These are phyloP conservation scores for Furcifer pardalis DNA, from an alignment of 2,797 vertebrate species.

Conservation along the genomic window DNA sequence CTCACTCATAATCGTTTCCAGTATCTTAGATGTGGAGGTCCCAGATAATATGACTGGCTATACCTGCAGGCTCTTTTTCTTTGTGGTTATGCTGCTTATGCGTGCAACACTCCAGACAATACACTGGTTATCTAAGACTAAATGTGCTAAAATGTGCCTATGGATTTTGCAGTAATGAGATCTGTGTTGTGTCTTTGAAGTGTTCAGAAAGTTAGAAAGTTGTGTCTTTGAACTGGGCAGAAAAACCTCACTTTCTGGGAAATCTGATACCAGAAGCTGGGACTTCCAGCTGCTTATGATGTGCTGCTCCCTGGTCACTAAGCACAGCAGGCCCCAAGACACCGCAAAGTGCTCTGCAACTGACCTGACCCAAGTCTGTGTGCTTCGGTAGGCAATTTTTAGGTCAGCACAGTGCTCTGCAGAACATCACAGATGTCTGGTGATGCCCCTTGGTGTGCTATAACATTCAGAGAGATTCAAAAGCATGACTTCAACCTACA, in stretches of 20 bases:
- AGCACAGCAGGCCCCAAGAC: background rate
- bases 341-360: background rate
- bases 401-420: background rate
- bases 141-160: background rate
- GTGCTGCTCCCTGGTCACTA: background rate
- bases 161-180: background rate
- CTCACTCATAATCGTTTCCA: background rate
- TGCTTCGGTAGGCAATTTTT: background rate
- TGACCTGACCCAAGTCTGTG: background rate
- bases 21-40: background rate
- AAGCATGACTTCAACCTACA: background rate
- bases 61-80: background rate
- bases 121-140: background rate
- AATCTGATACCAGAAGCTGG: background rate
- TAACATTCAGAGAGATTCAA: background rate
- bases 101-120: background rate
- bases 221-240: background rate
- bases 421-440: conserved; percentile 15
- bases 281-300: conserved; percentile 11
- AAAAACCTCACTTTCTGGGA: background rate
- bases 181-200: background rate
- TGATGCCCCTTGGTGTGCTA: background rate
- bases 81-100: too few species aligned
- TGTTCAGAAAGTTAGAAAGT: background rate
- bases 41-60: background rate